These are phyloP conservation scores for Xenopus laevis DNA, from an alignment of 2,113 vertebrate genomes.

Conservation along the genomic window DNA sequence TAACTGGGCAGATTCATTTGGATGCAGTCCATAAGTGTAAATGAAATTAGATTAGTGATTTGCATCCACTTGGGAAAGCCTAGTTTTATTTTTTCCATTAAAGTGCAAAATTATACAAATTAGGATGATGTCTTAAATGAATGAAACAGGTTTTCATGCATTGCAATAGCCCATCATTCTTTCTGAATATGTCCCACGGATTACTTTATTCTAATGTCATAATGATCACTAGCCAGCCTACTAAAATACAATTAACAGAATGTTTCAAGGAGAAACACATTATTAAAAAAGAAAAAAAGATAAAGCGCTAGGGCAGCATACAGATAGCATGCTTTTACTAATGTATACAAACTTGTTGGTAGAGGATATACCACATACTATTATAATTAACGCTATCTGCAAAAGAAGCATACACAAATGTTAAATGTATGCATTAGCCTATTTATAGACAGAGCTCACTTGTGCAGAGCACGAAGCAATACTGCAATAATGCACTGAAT, in stretches of 20 bases:
- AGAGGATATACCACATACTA: no score
- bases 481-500: no score
- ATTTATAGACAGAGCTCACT: no score
- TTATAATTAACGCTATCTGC: no score
- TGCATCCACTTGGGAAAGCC: background rate
- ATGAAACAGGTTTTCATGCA: background rate
- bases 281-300: no score
- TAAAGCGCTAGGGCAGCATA: no score
- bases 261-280: background rate
- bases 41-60: background rate
- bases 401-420: no score
- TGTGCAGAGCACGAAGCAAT: no score
- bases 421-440: no score
- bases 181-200: conserved; percentile 3
- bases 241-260: background rate
- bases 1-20: no score
- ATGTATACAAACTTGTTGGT: no score
- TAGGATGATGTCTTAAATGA: conserved; percentile 3
- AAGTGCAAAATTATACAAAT: background rate
- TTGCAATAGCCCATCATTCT: background rate
- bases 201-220: conserved; percentile 6
- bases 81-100: background rate
- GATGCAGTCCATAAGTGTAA: background rate
- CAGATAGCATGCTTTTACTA: no score
- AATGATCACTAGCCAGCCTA: background rate